Base-by-base conservation (phyloP, 53 echinoderm and acorn worm species). In the Astropecten irregularis region DNA sequence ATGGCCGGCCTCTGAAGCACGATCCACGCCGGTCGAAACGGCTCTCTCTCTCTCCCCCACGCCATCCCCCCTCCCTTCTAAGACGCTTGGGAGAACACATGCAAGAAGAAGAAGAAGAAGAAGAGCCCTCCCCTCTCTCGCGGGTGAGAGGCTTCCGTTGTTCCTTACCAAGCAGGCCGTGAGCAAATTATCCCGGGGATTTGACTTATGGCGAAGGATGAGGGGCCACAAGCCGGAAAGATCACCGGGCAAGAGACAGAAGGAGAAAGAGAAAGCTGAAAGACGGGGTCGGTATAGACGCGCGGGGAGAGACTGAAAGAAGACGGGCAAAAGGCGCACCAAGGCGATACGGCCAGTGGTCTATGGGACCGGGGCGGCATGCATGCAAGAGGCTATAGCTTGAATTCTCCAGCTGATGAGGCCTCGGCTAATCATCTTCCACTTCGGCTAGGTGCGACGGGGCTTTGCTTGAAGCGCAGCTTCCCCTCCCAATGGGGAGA, bases 111-210 rank as follows among this genome's bases (percentile, higher is more conserved):
- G 30, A 2, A 20, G 9, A 0, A 70, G 50, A 70, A 20, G 40
- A 30, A 31, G 23, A 69, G 48, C 0, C 44, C 10, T 22, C 34
- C 28, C 65, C 49, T 15, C 49, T 71, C 71, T 52, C 71, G 34
- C 71, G 71, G 71, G 53, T 34, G 50, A 71, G 25, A 20, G 51
- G 19, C 71, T 71, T 71, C 71, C 71, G 71, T 71, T 71, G 71
- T 71, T 71, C 51, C 71, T 71, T 71, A 33, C 71, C 51, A 71
- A 71, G 52, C 71, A 50, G 71, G 53, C 53, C 71, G 49, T 71
- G 71, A 71, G 71, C 50, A 71, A 49, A 71, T 51, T 71, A 52
- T 50, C 37, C 50, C 1, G 21, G 71, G 71, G 71, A 71, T 71
- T 71, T 71, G 71, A 47, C 71, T 50, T 71, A 50, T n/a, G n/a